A percentile compares a stretch with the other conserved stretches of the same genome.
Evolutionary conservation across 2,888 invertebrate genomes (phyloP).

Genomic region (Griposia aprilina): DNA sequence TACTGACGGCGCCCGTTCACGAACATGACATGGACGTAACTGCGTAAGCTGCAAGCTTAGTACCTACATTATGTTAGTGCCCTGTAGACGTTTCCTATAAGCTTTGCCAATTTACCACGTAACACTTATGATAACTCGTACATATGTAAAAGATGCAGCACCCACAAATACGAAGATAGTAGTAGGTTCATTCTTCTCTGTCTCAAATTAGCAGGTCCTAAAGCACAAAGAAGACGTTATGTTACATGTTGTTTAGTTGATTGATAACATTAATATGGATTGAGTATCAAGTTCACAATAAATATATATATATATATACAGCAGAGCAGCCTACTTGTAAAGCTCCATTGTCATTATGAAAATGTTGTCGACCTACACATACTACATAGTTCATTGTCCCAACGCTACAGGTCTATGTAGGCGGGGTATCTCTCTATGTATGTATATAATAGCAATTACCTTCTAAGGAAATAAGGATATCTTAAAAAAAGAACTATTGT

Average conservation of each 20-base stretch:
- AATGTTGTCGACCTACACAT: constrained; percentile 51
- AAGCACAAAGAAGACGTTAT: neutral
- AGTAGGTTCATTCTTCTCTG: neutral
- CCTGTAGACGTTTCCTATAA: neutral
- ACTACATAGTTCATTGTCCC: constrained; percentile 62
- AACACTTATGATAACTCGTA: neutral
- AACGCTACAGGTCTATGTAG: constrained; percentile 43
- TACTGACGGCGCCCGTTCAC: no score
- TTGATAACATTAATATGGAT: constrained; percentile 16
- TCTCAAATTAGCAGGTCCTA: neutral
- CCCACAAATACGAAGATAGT: neutral
- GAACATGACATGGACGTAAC: no score
- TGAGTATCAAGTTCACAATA: constrained; percentile 42
- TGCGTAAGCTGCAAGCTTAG: neutral
- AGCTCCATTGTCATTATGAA: constrained; percentile 45
- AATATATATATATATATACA: constrained; percentile 52
- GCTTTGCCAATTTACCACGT: neutral
- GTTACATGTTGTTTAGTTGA: neutral
- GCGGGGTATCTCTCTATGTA: constrained; percentile 23
- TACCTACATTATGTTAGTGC: neutral
- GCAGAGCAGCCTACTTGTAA: constrained; percentile 41
- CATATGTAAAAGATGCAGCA: neutral
- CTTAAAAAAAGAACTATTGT: constrained; percentile 32
- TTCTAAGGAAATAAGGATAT: constrained; percentile 49
- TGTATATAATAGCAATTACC: constrained; percentile 43